A percentile compares a stretch with the other conserved stretches of the same genome.
phyloP scores from a whole-genome alignment of 2,113 vertebrate genomes.

The Willisornis vidua region DNA sequence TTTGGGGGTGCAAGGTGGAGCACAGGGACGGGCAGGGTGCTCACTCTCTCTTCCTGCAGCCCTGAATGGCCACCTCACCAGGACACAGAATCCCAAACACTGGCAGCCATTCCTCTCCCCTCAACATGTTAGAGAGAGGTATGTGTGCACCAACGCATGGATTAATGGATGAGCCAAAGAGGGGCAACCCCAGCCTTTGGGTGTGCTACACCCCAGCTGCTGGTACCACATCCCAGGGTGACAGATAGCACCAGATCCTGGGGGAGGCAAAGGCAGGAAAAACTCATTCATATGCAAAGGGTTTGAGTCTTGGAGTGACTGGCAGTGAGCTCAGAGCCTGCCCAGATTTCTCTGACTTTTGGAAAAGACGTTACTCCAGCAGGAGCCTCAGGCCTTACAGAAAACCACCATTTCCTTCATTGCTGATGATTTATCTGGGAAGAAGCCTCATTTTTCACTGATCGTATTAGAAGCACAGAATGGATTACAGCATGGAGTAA shows the following conservation, averaged over 20 bases:
- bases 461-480: constrained; percentile 13
- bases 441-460: constrained; percentile 42
- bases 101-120: not conserved
- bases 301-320: not conserved
- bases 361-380: not conserved
- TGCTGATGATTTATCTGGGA: constrained; percentile 8
- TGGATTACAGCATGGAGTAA: constrained; percentile 13
- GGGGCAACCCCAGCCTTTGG: not conserved
- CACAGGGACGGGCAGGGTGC: not conserved
- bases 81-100: not conserved
- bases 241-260: not conserved
- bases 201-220: rapidly evolving
- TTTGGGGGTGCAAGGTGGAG: not conserved
- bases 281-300: not conserved
- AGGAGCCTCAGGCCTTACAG: rapidly evolving
- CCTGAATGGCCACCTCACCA: not conserved
- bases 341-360: not conserved
- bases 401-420: not conserved
- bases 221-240: not conserved
- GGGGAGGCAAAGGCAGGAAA: not conserved
- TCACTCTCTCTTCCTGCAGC: not conserved
- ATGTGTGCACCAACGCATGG: not conserved
- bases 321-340: not conserved
- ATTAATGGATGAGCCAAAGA: not conserved
- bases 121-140: not conserved